Conservation (phyloP, 2,888 invertebrate species). For the Noctua janthe region DNA sequence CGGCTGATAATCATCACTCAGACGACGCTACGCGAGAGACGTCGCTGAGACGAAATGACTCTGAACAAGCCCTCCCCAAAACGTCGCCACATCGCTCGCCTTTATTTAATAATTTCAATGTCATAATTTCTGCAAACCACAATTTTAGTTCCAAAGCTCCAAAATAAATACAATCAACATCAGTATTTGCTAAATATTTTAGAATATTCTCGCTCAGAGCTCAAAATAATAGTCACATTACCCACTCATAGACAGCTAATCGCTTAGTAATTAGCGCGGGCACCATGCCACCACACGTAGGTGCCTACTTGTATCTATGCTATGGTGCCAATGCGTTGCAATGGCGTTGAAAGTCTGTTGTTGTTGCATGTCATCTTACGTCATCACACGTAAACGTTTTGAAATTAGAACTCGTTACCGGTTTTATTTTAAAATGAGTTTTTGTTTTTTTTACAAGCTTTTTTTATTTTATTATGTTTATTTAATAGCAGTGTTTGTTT, state of each 20-base stretch:
- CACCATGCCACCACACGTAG: slow-evolving; percentile 57
- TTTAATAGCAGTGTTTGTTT: too few species aligned
- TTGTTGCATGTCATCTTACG: slow-evolving; percentile 47
- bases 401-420: slow-evolving; percentile 34
- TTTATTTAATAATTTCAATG: not conserved
- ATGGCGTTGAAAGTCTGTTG: slow-evolving; percentile 39
- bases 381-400: slow-evolving; percentile 35
- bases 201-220: slow-evolving; percentile 5
- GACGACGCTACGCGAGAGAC: not conserved
- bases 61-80: not conserved
- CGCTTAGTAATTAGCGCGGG: slow-evolving; percentile 70
- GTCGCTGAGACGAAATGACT: not conserved
- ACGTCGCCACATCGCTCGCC: not conserved
- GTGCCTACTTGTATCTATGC: slow-evolving; percentile 28
- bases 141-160: not conserved
- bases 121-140: not conserved
- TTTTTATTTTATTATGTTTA: not conserved
- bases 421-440: not conserved
- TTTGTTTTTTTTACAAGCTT: too few species aligned
- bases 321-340: slow-evolving; percentile 42
- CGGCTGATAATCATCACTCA: not conserved
- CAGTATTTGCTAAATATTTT: not conserved
- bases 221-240: slow-evolving; percentile 21
- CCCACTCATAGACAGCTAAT: slow-evolving; percentile 53
- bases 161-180: not conserved